A percentile compares a stretch with the other conserved stretches of the same genome.
Conservation (phyloP, 1,140 invertebrate species). For the Platorchestia sp. region DNA sequence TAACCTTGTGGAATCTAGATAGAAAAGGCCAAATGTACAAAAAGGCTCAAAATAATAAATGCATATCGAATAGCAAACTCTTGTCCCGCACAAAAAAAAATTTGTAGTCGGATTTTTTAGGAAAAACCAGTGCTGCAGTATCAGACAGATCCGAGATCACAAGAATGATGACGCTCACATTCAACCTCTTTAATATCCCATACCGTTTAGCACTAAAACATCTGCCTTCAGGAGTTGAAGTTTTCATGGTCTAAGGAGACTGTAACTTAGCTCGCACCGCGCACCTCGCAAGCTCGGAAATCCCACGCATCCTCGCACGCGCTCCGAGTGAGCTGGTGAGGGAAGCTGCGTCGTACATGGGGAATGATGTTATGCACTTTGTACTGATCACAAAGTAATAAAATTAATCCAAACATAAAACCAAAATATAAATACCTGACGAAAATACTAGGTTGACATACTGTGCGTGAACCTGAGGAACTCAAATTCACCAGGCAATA, state of each 20-base stretch:
- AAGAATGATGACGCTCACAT: no score
- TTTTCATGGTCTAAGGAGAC: not conserved
- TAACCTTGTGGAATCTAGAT: no score
- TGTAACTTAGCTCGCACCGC: not conserved
- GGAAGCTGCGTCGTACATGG: no score
- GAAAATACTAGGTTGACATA: not conserved
- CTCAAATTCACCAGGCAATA: not conserved
- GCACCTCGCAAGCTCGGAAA: no score
- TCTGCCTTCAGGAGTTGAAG: not conserved
- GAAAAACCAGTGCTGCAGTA: not conserved
- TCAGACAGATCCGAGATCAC: no score
- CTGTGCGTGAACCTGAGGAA: not conserved
- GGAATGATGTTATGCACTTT: not conserved
- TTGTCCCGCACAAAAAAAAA: no score
- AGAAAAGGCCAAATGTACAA: not conserved
- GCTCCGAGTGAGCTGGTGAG: no score
- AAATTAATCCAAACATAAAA: not conserved
- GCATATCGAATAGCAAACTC: no score
- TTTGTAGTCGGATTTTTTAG: no score
- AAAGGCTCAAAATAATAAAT: not conserved
- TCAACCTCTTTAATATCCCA: not conserved
- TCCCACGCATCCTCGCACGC: no score
- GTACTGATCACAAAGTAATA: not conserved
- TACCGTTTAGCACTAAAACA: not conserved
- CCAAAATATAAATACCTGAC: not conserved